Percentiles rank a stretch among this genome's conserved stretches.
phyloP scores from a whole-genome alignment of 1,140 invertebrate species.

The Drosophila carrolli region DNA sequence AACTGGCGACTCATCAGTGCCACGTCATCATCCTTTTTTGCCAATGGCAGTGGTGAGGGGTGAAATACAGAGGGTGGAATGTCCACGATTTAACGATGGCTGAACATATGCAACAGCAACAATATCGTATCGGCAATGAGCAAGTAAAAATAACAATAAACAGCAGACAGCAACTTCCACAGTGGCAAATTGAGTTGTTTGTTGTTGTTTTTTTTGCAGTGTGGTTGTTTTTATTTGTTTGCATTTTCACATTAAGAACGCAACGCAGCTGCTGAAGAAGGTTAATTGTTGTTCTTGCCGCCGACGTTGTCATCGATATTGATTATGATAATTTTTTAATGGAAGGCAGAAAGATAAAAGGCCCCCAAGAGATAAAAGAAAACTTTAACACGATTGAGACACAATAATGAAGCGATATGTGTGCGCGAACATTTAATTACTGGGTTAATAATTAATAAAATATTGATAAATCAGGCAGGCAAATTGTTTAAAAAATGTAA shows the following conservation, averaged over 20 bases:
- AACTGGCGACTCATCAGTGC: slow-evolving; percentile 50
- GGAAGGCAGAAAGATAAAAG: slow-evolving; percentile 7
- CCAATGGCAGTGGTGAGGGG: background rate
- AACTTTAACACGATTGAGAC: slow-evolving; percentile 7
- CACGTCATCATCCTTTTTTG: slow-evolving; percentile 41
- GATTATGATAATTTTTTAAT: slow-evolving; percentile 37
- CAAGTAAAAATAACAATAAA: slow-evolving; percentile 27
- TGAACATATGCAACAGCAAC: slow-evolving; percentile 41
- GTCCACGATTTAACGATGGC: slow-evolving; percentile 39
- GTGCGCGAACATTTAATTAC: slow-evolving; percentile 32
- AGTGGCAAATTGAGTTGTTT: slow-evolving; percentile 49
- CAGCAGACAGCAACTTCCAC: slow-evolving; percentile 13
- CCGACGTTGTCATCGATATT: slow-evolving; percentile 46
- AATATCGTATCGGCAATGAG: slow-evolving; percentile 1
- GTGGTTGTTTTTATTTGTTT: slow-evolving; percentile 17
- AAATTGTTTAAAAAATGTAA: slow-evolving; percentile 18
- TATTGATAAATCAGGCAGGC: slow-evolving; percentile 22
- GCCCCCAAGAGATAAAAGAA: slow-evolving; percentile 28
- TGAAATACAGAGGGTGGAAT: slow-evolving; percentile 7
- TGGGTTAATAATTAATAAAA: slow-evolving; percentile 26
- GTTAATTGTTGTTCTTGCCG: slow-evolving; percentile 35
- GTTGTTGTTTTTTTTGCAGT: slow-evolving; percentile 25
- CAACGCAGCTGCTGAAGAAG: slow-evolving; percentile 35
- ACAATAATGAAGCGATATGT: slow-evolving; percentile 10
- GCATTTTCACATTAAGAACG: slow-evolving; percentile 37